phyloP scores from a whole-genome alignment of 2,888 invertebrate genomes.

The Villa cingulata region DNA sequence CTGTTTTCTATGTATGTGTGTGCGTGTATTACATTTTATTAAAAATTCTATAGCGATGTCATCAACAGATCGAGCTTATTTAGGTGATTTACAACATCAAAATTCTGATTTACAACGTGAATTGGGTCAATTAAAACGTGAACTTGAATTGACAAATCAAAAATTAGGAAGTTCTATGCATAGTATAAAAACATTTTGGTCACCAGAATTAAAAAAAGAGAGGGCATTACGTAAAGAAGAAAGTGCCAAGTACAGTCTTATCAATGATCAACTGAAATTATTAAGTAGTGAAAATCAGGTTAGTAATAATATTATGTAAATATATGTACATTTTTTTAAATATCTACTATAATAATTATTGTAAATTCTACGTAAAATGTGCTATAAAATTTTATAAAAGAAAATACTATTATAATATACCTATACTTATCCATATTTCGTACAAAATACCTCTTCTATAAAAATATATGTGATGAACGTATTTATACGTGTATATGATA shows the following conservation, averaged over 20 bases:
- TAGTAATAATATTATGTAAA: constrained; percentile 14
- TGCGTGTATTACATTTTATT: neutral
- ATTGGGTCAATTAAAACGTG: constrained; percentile 80
- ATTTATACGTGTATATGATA: too few relatives aligned
- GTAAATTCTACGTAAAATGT: too few relatives aligned
- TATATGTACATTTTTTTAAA: too few relatives aligned
- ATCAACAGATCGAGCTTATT: constrained; percentile 47
- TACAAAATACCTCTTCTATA: too few relatives aligned
- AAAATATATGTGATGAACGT: too few relatives aligned
- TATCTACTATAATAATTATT: too few relatives aligned
- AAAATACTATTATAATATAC: too few relatives aligned
- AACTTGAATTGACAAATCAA: constrained; percentile 89
- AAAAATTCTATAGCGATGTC: constrained; percentile 31
- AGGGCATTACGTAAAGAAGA: constrained; percentile 93
- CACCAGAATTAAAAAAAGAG: constrained; percentile 98
- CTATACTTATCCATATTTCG: too few relatives aligned
- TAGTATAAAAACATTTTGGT: constrained; percentile 99
- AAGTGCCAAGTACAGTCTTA: constrained; percentile 89
- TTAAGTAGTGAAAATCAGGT: constrained; percentile 97
- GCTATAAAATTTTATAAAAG: too few relatives aligned
- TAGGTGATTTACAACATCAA: constrained; percentile 81
- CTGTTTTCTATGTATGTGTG: too few relatives aligned
- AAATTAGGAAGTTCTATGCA: constrained; percentile 98
- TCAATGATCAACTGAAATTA: constrained; percentile 91
- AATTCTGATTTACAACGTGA: constrained; percentile 91